Conservation (phyloP, 1,140 invertebrate species). For the Ceratitis capitata region DNA sequence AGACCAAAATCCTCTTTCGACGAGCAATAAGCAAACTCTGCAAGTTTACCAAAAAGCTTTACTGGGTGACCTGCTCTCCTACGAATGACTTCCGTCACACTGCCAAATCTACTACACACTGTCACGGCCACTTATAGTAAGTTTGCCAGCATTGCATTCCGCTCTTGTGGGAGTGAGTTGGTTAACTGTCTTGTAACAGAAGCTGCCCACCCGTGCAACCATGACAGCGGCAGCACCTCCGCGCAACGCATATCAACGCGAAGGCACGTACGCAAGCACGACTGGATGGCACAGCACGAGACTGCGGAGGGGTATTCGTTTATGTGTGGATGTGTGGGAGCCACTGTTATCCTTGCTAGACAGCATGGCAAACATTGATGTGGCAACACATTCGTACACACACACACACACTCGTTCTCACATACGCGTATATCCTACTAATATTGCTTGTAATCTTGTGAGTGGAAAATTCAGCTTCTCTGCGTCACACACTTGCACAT, state of each 20-base stretch:
- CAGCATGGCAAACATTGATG: not conserved
- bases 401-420: no score
- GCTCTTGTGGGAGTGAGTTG: not conserved
- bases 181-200: not conserved
- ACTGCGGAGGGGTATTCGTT: no score
- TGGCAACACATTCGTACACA: no score
- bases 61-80: no score
- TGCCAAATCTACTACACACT: not conserved
- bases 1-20: no score
- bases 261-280: not conserved
- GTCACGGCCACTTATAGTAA: not conserved
- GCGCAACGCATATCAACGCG: not conserved
- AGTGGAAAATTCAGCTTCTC: slow-evolving; percentile 25
- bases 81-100: not conserved
- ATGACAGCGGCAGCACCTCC: not conserved
- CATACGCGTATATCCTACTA: not conserved
- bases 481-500: slow-evolving; percentile 9
- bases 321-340: not conserved
- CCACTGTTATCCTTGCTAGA: not conserved
- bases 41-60: no score
- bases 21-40: no score
- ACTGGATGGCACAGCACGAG: not conserved
- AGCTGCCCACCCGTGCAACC: not conserved
- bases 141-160: slow-evolving; percentile 6
- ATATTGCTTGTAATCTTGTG: not conserved